Evolutionary conservation across 2,113 vertebrate species (phyloP), one percentile per base, ranked within the genome.

Genomic region (Ailurus styani): DNA sequence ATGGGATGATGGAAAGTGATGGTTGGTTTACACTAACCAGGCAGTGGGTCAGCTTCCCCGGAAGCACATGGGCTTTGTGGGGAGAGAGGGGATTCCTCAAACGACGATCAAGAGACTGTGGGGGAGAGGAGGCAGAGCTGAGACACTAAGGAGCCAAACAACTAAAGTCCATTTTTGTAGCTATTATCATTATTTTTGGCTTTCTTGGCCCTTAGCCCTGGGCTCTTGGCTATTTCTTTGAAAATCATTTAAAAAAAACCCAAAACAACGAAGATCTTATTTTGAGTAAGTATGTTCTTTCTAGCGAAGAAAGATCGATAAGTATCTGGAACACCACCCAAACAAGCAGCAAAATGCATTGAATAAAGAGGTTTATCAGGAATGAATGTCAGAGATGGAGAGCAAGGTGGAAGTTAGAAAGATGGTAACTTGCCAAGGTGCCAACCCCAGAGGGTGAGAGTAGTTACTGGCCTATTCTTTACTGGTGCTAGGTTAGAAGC

Each of bases 251-350:
- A 91, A 86, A 84, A 54, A 45, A 87, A 87, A 45, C 40, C 34
- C 57, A 52, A 60, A 60, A 60, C 57, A 78, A 75, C 68, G 85
- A 83, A 87, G n/a, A 3, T 81, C 21, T 87, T 97, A 85, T 90
- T 96, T 97, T 66, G 29, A 91, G 31, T 93, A 86, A 94, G 60
- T 88, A 17, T 81, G 77, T 96, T 94, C 40, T 97, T 96, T 97
- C 84, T 88, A 87, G 90, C 42, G 87, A 97, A 93, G 20, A 66
- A 85, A 96, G 50, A 88, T 93, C 57, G 70, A 29, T 82, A 72
- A 50, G 12, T 88, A 88, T 91, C 57, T 78, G 37, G 52, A 93
- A 60, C 78, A 92, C 31, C 62, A 82, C 37, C 52, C 84, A 94
- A 90, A 87, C 31, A 87, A 94, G 31, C 64, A 91, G 62, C 64